Conservation (phyloP, 2,888 invertebrate genomes). For the Nineta flava region DNA sequence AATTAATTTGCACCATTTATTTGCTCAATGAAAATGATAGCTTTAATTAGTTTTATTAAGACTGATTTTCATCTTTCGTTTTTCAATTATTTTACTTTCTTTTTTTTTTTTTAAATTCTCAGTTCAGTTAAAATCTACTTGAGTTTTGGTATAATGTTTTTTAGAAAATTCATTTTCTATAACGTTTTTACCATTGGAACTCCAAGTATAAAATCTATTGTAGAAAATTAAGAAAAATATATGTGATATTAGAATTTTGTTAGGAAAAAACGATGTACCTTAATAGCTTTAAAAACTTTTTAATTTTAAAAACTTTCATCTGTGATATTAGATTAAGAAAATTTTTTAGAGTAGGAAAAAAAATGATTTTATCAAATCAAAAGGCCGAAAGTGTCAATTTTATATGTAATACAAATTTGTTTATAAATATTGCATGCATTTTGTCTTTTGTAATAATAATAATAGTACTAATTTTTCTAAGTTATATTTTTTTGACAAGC, state of each 20-base stretch:
- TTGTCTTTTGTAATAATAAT: not conserved
- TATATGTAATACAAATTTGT: not conserved
- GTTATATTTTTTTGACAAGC: not conserved
- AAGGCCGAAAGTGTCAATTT: conserved; percentile 7
- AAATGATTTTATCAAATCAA: conserved; percentile 1
- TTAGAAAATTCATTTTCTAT: no score
- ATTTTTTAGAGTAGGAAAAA: not conserved
- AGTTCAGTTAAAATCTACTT: no score
- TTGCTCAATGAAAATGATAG: conserved; percentile 2
- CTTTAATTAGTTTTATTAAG: conserved; percentile 2
- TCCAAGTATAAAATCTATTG: no score
- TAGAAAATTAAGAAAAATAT: not conserved
- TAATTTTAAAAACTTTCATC: not conserved
- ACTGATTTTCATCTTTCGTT: not conserved
- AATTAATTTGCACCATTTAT: conserved; percentile 2
- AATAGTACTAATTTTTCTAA: not conserved
- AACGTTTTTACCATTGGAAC: no score
- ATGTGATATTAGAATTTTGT: no score
- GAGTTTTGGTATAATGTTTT: no score
- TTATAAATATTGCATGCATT: not conserved
- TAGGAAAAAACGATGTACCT: no score
- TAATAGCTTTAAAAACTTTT: no score
- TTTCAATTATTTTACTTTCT: no score
- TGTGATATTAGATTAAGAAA: not conserved
- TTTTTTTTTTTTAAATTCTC: no score